A percentile compares a stretch with the other conserved stretches of the same genome.
Conservation (phyloP, 2,888 invertebrate species). For the Rotaria socialis region DNA sequence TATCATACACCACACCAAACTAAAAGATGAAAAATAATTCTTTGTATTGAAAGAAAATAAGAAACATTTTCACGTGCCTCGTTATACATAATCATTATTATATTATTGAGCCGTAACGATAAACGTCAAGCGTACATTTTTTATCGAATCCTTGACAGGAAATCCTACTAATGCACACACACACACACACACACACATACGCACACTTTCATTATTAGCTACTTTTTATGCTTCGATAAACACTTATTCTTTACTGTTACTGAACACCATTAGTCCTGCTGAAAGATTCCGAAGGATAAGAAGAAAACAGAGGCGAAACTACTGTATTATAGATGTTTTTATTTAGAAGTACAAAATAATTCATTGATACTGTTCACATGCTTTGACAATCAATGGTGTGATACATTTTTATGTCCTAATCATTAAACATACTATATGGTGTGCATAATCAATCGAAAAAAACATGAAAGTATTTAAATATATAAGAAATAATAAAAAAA, state of each 20-base stretch:
- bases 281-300: background rate
- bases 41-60: too few relatives aligned
- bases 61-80: background rate
- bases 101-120: constrained; percentile 13
- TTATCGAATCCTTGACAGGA: background rate
- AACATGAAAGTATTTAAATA: background rate
- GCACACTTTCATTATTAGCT: background rate
- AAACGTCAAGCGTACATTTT: constrained; percentile 14
- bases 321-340: background rate
- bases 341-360: background rate
- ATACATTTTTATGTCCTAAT: background rate
- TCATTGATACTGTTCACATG: background rate
- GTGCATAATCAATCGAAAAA: background rate
- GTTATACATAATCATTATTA: constrained; percentile 22
- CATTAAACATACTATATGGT: background rate
- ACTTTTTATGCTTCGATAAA: background rate
- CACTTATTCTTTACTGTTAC: background rate
- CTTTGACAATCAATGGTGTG: background rate
- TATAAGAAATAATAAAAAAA: background rate
- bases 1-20: too few relatives aligned
- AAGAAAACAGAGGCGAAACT: background rate
- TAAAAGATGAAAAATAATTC: too few relatives aligned
- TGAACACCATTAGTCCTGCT: background rate
- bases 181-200: background rate
- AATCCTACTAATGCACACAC: constrained; percentile 22